Conservation (phyloP, 2,797 vertebrate species). For the Xerus rutilus region DNA sequence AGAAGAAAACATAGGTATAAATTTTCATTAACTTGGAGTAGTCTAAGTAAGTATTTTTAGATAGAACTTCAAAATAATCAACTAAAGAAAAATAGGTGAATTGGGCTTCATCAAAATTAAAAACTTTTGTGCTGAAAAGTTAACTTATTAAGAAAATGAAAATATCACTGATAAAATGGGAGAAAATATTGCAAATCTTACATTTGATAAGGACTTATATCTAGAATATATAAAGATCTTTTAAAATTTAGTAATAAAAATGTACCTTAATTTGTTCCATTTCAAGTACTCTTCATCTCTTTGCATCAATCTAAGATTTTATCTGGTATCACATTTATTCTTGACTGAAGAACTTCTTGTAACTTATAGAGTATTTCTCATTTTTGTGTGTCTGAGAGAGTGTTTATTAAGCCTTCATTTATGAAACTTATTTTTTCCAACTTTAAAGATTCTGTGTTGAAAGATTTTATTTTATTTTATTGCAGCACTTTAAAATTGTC, state of each 20-base stretch:
- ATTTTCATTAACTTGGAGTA: background rate
- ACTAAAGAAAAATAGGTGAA: no score
- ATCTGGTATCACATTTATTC: slow-evolving; percentile 13
- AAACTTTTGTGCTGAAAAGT: background rate
- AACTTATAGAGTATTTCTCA: background rate
- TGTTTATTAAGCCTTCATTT: slow-evolving; percentile 29
- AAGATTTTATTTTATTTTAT: background rate
- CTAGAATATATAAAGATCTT: background rate
- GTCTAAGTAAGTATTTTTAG: background rate
- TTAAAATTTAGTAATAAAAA: background rate
- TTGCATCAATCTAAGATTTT: background rate
- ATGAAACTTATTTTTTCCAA: slow-evolving; percentile 21
- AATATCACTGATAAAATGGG: background rate
- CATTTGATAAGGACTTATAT: background rate
- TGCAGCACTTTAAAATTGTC: slow-evolving; percentile 6
- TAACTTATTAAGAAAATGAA: background rate
- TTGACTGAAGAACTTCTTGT: background rate
- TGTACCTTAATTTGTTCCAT: slow-evolving; percentile 6
- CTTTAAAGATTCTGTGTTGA: background rate
- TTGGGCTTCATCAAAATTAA: background rate
- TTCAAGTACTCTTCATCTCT: slow-evolving; percentile 24
- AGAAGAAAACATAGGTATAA: background rate
- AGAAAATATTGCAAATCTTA: no score
- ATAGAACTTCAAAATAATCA: background rate
- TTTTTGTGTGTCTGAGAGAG: slow-evolving; percentile 21